Base-by-base conservation (phyloP, 2,113 vertebrate genomes). In the Nycticebus coucang region DNA sequence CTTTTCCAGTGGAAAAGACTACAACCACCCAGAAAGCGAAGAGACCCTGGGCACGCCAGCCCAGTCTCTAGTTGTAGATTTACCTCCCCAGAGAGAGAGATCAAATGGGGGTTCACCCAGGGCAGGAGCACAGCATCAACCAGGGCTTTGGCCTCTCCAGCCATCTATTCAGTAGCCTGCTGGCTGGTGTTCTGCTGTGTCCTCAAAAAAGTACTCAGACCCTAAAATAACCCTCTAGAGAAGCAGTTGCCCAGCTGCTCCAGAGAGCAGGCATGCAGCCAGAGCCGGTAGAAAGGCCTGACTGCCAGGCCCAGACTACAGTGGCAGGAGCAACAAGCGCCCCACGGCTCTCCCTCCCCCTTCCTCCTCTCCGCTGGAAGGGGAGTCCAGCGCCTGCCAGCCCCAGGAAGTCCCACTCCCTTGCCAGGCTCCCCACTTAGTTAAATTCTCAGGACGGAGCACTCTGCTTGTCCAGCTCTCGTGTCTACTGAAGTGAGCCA, bases 201-300 rank as follows among this genome's bases (percentile, higher is more conserved):
- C 53, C 45, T 83, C 74, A 10, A 45, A 77, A 71, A 80, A 84
- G 41, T 18, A 69, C 88, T 90, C 60, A 30, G 59, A 50, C 74
- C 90, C 91, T 66, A 97, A 95, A 97, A 95, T 91, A 91, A 90
- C 28, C 72, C 66, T 24, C 55, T 45, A 53, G 60, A 74, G 35
- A 72, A 83, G 79, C 86, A 35, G 91, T 17, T 64, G 75, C 64
- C 83, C 37, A 24, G 50, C 13, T 59, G 5, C 13, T 37, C 71
- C 12, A 33, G 64, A 74, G 62, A 19, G 72, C 50, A 84, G 87
- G 86, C 91, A 1, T 1, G 3, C 7, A 7, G 84, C 89, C 89
- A 91, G 92, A 37, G 57, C n/a, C 77, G 71, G 24, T 4, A 28
- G 66, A 33, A 37, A 59, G 64, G 80, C 55, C 75, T 69, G 53